Percentiles rank a stretch among this genome's conserved stretches.
These are phyloP conservation scores for Isurus oxyrinchus DNA, from an alignment of 2,113 vertebrate species.

Conservation along the genomic window DNA sequence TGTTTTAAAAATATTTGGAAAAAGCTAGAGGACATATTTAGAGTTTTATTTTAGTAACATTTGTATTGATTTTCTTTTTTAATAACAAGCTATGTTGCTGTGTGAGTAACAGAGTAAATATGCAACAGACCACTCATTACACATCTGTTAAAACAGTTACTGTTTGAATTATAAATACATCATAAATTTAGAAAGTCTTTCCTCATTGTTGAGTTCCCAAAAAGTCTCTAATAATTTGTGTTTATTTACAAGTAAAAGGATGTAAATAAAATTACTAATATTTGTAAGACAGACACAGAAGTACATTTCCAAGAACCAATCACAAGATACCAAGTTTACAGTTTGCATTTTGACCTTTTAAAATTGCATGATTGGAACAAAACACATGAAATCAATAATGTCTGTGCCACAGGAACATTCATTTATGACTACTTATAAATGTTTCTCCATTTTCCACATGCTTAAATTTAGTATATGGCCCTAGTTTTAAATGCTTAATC, in stretches of 20 bases:
- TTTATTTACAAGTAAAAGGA: not conserved
- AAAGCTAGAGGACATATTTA: not conserved
- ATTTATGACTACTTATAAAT: not conserved
- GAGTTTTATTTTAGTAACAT: not conserved
- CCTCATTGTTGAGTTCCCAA: not conserved
- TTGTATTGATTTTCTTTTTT: not conserved
- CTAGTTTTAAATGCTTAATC: not conserved
- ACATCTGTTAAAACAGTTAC: not conserved
- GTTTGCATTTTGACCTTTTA: not conserved
- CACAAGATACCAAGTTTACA: not conserved
- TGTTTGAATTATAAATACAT: not conserved
- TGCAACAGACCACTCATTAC: not conserved
- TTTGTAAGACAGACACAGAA: not conserved
- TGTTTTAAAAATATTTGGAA: not conserved
- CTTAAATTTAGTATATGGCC: not conserved
- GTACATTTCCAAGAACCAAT: not conserved
- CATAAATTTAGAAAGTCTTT: not conserved
- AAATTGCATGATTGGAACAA: not conserved
- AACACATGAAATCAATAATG: not conserved
- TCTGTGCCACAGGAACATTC: not conserved
- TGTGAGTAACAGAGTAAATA: not conserved
- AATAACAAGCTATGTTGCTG: not conserved
- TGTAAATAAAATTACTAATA: not conserved
- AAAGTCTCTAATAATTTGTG: not conserved
- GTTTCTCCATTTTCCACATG: not conserved